These are phyloP conservation scores for Mycalesis mineus DNA, from an alignment of 2,888 invertebrate genomes.

Conservation along the genomic window DNA sequence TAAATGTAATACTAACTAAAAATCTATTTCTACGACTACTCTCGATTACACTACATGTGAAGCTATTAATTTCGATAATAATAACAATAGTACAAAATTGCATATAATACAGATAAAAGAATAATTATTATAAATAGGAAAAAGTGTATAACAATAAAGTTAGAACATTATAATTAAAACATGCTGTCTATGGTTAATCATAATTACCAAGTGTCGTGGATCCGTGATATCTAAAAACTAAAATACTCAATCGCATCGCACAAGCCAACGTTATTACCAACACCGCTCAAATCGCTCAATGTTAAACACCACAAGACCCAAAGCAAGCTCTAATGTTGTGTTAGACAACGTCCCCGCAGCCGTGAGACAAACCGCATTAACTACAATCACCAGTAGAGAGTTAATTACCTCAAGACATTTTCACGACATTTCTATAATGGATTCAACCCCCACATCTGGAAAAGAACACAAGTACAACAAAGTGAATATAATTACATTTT, in stretches of 20 bases:
- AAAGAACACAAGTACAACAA: slow-evolving; percentile 79
- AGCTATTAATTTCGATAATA: not conserved
- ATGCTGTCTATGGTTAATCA: slow-evolving; percentile 25
- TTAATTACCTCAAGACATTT: slow-evolving; percentile 78
- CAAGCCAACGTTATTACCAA: slow-evolving; percentile 41
- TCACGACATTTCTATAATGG: slow-evolving; percentile 76
- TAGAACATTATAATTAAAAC: slow-evolving; percentile 19
- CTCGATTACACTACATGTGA: not conserved
- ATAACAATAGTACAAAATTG: not conserved
- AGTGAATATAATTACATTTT: slow-evolving; percentile 63
- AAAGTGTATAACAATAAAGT: slow-evolving; percentile 6
- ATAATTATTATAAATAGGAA: not conserved
- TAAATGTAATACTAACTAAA: not conserved
- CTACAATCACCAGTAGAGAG: slow-evolving; percentile 76
- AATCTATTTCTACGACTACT: not conserved
- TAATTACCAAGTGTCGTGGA: slow-evolving; percentile 9
- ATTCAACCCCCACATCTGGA: slow-evolving; percentile 78
- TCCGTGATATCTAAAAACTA: slow-evolving; percentile 22
- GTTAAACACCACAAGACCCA: slow-evolving; percentile 51
- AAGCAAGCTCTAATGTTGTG: slow-evolving; percentile 68
- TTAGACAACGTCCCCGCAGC: slow-evolving; percentile 52
- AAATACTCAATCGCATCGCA: slow-evolving; percentile 27
- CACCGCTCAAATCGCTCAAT: slow-evolving; percentile 52
- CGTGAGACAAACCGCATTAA: slow-evolving; percentile 62
- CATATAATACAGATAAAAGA: not conserved